These are phyloP conservation scores for Amphimallon solstitiale DNA, from an alignment of 2,888 invertebrate genomes.

Conservation along the genomic window DNA sequence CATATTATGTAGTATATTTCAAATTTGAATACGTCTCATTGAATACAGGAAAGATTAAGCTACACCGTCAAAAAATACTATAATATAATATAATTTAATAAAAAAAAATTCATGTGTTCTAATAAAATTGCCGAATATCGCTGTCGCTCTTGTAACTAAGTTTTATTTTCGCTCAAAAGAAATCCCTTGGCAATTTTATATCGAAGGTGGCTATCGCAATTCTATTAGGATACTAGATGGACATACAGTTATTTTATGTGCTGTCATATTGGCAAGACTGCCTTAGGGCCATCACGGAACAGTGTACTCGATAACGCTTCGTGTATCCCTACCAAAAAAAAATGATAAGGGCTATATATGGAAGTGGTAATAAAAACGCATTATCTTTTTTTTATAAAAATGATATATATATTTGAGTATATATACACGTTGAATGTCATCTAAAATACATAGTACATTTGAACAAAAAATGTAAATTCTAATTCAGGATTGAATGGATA, in stretches of 20 bases:
- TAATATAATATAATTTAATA: no score
- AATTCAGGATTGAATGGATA: constrained; percentile 51
- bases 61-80: no score
- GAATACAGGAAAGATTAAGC: no score
- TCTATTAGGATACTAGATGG: constrained; percentile 59
- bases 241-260: constrained; percentile 63
- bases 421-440: constrained; percentile 60
- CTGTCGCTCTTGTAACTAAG: constrained; percentile 45
- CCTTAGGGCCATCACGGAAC: constrained; percentile 46
- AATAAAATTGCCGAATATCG: constrained; percentile 46
- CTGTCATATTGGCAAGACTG: constrained; percentile 62
- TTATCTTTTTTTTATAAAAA: constrained; percentile 38
- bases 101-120: constrained; percentile 37
- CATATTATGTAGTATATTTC: no score
- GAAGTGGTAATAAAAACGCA: constrained; percentile 33
- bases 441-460: constrained; percentile 61
- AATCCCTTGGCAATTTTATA: constrained; percentile 55
- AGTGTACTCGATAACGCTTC: constrained; percentile 8
- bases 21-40: no score
- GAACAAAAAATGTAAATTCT: constrained; percentile 57
- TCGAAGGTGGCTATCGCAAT: constrained; percentile 61
- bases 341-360: constrained; percentile 5
- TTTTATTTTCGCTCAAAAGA: constrained; percentile 45
- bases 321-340: constrained; percentile 4
- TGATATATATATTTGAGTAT: constrained; percentile 43